A percentile compares a stretch with the other conserved stretches of the same genome.
These are phyloP conservation scores for Euplagia quadripunctaria DNA, from an alignment of 2,888 invertebrate genomes.

Conservation along the genomic window DNA sequence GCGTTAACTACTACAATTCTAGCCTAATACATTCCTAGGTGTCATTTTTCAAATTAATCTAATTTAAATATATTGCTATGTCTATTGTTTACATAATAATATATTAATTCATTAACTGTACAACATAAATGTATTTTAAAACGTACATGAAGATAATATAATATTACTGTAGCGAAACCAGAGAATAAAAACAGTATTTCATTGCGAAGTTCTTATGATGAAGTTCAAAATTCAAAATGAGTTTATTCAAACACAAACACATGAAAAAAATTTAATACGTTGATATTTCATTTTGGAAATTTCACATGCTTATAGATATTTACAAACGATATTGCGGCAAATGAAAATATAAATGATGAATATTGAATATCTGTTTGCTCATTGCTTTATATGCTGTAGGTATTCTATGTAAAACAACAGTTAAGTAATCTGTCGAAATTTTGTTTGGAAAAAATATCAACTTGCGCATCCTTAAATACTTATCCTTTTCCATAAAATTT, in stretches of 20 bases:
- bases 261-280: not conserved
- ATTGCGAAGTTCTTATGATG: not conserved
- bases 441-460: not conserved
- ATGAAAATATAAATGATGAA: not conserved
- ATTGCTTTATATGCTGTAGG: too few species aligned
- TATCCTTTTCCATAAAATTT: not conserved
- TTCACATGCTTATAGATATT: not conserved
- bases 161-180: not conserved
- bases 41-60: too few species aligned
- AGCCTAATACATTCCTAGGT: not conserved
- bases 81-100: not conserved
- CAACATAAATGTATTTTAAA: not conserved
- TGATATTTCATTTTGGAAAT: not conserved
- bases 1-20: not conserved
- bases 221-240: not conserved
- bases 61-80: too few species aligned
- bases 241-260: not conserved
- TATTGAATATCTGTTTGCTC: too few species aligned
- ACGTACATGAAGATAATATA: not conserved
- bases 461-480: not conserved
- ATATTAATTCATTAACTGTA: not conserved
- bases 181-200: too few species aligned
- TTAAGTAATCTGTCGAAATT: not conserved
- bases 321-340: not conserved
- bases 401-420: not conserved